Evolutionary conservation across 2,888 invertebrate genomes (phyloP).

Genomic region (Galerucella nymphaeae): DNA sequence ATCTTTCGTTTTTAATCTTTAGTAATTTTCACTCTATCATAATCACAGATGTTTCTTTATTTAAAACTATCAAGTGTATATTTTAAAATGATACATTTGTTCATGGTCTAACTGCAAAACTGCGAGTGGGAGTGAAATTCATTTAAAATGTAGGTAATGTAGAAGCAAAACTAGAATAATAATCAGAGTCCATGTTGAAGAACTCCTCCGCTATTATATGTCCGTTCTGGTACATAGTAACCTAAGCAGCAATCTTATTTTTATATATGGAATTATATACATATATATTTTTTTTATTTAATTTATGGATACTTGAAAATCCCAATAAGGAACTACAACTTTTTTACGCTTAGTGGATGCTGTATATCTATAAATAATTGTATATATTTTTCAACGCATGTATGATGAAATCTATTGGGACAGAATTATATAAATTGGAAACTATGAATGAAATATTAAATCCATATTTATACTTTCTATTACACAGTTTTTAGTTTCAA

Average conservation of each 20-base stretch:
- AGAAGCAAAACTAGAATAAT: slow-evolving; percentile 14
- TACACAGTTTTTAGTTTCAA: too few relatives aligned
- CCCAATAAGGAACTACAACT: slow-evolving; percentile 7
- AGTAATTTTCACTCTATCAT: too few relatives aligned
- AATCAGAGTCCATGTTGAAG: slow-evolving; percentile 1
- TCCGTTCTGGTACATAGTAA: background rate
- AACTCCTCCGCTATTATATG: slow-evolving; percentile 9
- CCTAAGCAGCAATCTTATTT: slow-evolving; percentile 1
- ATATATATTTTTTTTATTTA: background rate
- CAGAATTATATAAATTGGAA: background rate
- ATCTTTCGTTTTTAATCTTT: too few relatives aligned
- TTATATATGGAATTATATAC: background rate
- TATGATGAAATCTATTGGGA: background rate
- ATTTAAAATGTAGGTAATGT: slow-evolving; percentile 4
- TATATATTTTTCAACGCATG: background rate
- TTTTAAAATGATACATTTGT: background rate
- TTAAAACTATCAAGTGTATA: too few relatives aligned
- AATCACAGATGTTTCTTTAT: too few relatives aligned
- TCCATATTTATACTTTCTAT: too few relatives aligned
- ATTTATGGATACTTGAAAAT: slow-evolving; percentile 3
- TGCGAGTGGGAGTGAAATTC: background rate
- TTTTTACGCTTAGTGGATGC: background rate
- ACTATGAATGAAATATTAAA: too few relatives aligned
- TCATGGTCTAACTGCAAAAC: background rate
- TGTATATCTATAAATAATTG: slow-evolving; percentile 6